phyloP scores from a whole-genome alignment of 2,888 invertebrate genomes.

The Drosophila imparisetae region DNA sequence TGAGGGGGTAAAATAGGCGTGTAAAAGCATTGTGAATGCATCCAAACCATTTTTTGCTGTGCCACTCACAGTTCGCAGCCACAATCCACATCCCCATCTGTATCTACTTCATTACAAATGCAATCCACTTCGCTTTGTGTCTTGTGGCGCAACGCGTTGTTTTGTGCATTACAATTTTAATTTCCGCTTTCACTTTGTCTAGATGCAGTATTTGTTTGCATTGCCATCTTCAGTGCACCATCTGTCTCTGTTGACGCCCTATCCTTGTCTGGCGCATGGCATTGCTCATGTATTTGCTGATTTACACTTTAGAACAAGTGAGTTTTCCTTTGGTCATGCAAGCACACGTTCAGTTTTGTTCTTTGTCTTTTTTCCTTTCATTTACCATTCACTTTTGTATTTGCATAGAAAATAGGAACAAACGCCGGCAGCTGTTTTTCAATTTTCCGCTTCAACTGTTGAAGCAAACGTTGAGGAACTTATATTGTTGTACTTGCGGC shows the following conservation, averaged over 20 bases:
- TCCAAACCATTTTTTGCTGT: constrained; percentile 34
- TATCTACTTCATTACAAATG: constrained; percentile 70
- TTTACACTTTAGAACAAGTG: constrained; percentile 62
- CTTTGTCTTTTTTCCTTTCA: not conserved
- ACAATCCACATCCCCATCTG: constrained; percentile 16
- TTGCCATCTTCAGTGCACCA: constrained; percentile 21
- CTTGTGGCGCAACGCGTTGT: constrained; percentile 40
- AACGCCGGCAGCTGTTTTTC: constrained; percentile 74
- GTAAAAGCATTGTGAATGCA: constrained; percentile 51
- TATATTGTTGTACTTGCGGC: constrained; percentile 15
- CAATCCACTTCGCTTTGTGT: constrained; percentile 50
- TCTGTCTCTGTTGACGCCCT: not conserved
- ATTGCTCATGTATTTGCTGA: constrained; percentile 57
- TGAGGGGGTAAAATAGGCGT: constrained; percentile 40
- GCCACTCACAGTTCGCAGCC: constrained; percentile 24
- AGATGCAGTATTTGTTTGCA: constrained; percentile 63
- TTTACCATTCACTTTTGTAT: constrained; percentile 7
- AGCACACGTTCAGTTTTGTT: constrained; percentile 47
- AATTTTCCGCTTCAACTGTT: constrained; percentile 78
- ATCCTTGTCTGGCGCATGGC: constrained; percentile 9
- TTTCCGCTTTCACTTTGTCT: constrained; percentile 81
- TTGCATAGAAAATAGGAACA: constrained; percentile 38
- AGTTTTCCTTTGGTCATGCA: constrained; percentile 39
- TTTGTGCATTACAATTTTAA: constrained; percentile 78
- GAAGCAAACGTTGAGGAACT: constrained; percentile 56